Evolutionary conservation across 1,140 invertebrate species (phyloP), one percentile per base, ranked within the genome.

Genomic region (Mactra quadrangularis): DNA sequence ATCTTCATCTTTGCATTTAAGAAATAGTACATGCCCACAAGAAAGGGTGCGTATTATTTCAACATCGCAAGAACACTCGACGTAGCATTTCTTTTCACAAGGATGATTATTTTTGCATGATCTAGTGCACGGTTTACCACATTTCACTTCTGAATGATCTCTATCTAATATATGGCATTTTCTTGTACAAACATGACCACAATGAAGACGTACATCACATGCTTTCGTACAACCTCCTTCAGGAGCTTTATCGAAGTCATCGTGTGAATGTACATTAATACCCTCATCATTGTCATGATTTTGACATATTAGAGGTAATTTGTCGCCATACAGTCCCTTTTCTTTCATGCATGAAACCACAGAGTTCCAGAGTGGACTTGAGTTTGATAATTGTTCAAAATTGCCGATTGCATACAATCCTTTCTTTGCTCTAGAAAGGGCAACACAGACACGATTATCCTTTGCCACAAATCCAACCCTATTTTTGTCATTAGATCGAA

Each of bases 401-500:
- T 97, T 96, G 33, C 96, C 95, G 83, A 95, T 82, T 19, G 95
- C 92, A 87, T 93, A 96, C 38, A 95, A 87, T 84, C 96, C 97
- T 92, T 95, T 94, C 89, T 95, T 95, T 0, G 96, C 97, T 86
- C 97, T 92, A 0, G 97, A 97, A 7, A 98, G 91, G 4, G 97
- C 96, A 1, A 98, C 97, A 93, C 96, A 97, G 52, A 97, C 94
- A 60, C 97, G 93, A 92, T 97, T 98, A 55, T 95, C 94, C 55
- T 94, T 95, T 25, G 94, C 94, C 15, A 98, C 90, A 93, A 97
- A 98, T 3, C 97, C 97, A 88, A 97, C 95, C 38, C 94, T 94
- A 15, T 94, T 93, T 19, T 95, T 94, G 52, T 72, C 86, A 92
- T 93, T 92, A 89, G 95, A 97, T 83, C 97, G 93, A 0, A 98